Evolutionary conservation across 2,888 invertebrate genomes (phyloP).

Genomic region (Bugulina stolonifera): DNA sequence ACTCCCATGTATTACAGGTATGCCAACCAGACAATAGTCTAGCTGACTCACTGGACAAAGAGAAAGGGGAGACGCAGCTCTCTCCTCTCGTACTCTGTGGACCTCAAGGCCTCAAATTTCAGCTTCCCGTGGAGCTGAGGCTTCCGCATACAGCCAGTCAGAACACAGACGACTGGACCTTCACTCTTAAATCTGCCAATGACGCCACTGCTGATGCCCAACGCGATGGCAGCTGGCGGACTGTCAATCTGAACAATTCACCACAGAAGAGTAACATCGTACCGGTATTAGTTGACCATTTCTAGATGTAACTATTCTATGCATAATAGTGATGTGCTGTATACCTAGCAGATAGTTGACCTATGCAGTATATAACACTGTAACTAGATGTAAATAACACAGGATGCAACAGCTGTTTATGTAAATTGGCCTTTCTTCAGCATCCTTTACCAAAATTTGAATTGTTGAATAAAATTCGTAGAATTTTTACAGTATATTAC

Average conservation of each 20-base stretch:
- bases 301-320: slow-evolving; percentile 56
- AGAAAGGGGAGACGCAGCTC: slow-evolving; percentile 88
- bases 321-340: no score
- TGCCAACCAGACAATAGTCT: slow-evolving; percentile 63
- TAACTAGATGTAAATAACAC: not conserved
- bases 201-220: slow-evolving; percentile 40
- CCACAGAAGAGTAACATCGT: slow-evolving; percentile 75
- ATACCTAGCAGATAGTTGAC: not conserved
- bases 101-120: slow-evolving; percentile 82
- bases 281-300: slow-evolving; percentile 85
- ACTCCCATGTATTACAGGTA: no score
- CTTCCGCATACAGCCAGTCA: slow-evolving; percentile 66
- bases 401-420: no score
- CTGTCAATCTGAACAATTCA: slow-evolving; percentile 79
- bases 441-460: no score
- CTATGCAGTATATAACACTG: not conserved
- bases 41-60: slow-evolving; percentile 76
- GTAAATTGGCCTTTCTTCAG: no score
- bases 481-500: no score
- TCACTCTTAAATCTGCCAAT: slow-evolving; percentile 54
- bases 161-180: slow-evolving; percentile 56
- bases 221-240: slow-evolving; percentile 63
- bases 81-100: slow-evolving; percentile 95
- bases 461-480: no score
- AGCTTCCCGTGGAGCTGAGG: slow-evolving; percentile 79